Evolutionary conservation across 2,113 vertebrate genomes (phyloP).

Genomic region (Sinosuthora webbiana): DNA sequence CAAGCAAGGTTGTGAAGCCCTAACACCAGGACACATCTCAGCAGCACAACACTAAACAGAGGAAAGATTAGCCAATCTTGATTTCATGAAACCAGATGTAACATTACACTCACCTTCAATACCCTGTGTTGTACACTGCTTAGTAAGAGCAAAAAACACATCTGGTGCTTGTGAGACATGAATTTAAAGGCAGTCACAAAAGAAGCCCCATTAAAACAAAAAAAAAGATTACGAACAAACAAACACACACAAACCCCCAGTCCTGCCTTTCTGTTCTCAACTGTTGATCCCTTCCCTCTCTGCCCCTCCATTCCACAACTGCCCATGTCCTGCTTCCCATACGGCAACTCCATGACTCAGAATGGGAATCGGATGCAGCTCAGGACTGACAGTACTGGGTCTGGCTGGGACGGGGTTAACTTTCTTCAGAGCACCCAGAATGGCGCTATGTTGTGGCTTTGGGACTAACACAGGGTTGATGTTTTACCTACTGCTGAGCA

Average conservation of each 20-base stretch:
- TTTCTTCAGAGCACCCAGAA: background rate
- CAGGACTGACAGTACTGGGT: background rate
- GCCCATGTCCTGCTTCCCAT: background rate
- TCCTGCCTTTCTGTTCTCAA: background rate
- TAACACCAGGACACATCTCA: background rate
- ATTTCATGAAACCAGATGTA: background rate
- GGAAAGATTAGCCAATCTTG: background rate
- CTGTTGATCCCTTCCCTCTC: background rate
- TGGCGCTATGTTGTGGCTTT: background rate
- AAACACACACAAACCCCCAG: background rate
- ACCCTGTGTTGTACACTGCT: background rate
- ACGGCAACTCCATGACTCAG: accelerated
- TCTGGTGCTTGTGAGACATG: background rate
- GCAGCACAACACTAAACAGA: background rate
- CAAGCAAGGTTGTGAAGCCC: background rate
- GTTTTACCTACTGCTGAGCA: background rate
- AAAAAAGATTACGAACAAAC: background rate
- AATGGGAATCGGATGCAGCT: background rate
- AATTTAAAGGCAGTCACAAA: background rate
- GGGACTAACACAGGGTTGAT: background rate
- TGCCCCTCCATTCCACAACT: too few species aligned
- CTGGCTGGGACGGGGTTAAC: background rate
- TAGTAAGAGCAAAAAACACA: accelerated
- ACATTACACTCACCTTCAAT: background rate
- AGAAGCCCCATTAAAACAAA: background rate